Evolutionary conservation across 1,140 invertebrate genomes (phyloP), one percentile per base, ranked within the genome.

Genomic region (Drosophila sechellia): DNA sequence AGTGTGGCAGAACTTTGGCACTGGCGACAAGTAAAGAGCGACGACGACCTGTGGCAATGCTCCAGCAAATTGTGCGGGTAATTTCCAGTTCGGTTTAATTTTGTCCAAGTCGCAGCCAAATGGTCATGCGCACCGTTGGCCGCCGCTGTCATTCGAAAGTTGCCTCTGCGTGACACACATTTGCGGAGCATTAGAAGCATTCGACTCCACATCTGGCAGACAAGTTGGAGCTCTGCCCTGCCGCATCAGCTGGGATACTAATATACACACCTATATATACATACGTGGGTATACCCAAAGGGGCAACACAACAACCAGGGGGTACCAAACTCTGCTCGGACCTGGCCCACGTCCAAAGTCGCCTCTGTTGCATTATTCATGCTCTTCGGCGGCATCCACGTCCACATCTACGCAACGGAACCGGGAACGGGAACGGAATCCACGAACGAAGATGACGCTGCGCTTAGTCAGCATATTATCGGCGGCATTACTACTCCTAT

Each of bases 61-160:
- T 52, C 27, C n/a, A 34, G 64, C 55, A 12, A 73, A 69, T 77
- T 74, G 74, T 86, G 83, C 83, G 79, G 83, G 79, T 79, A 89
- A 89, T 89, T 83, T 75, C 37, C 46, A 71, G 68, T 56, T 61
- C 39, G 63, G 61, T 58, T 86, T 65, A 77, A 81, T 81, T 85
- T 61, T 63, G 63, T 64, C 42, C 79, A 55, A 54, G 60, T 34
- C 50, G 15, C 10, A 50, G 46, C 34, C 34, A 48, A 31, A 25
- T 48, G 81, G 77, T 77, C 81, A 86, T 86, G 81, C 57, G 61
- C 72, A 70, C 61, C 53, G 69, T 49, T 71, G 45, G 74, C 17
- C 71, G 74, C n/a, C 71, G 59, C 79, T 84, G 84, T 89, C 84
- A 90, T 89, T 89, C 80, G 84, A 89, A 89, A 89, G 84, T 89